Conservation (phyloP, 2,888 invertebrate species). For the Cartodere bifasciata region DNA sequence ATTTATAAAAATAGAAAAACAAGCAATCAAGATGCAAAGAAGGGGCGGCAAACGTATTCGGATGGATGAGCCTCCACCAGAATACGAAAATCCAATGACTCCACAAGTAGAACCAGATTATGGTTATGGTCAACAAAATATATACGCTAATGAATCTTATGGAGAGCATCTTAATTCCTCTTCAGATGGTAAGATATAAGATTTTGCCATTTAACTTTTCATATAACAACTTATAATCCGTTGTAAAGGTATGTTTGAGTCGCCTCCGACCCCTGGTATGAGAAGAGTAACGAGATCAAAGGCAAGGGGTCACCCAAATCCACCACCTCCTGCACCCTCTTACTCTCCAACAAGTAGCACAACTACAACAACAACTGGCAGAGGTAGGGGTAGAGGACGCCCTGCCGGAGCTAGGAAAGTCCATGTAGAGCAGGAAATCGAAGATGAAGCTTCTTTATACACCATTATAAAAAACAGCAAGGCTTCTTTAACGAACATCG, state of each 20-base stretch:
- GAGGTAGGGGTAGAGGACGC: constrained; percentile 38
- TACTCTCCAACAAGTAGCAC: constrained; percentile 31
- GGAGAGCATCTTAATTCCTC: constrained; percentile 28
- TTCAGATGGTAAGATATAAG: too few relatives aligned
- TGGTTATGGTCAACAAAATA: constrained; percentile 30
- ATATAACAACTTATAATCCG: too few relatives aligned
- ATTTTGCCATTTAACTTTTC: too few relatives aligned
- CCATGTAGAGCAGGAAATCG: constrained; percentile 39
- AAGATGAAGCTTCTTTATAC: constrained; percentile 77
- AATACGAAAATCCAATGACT: constrained; percentile 63
- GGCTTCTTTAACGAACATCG: constrained; percentile 71
- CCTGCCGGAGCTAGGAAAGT: constrained; percentile 42
- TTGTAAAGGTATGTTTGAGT: constrained; percentile 37
- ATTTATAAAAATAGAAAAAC: not conserved
- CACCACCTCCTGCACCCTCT: constrained; percentile 31
- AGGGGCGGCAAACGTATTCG: constrained; percentile 82
- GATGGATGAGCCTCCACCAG: constrained; percentile 83
- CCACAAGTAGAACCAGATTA: constrained; percentile 41
- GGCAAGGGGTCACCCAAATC: constrained; percentile 31
- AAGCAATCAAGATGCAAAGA: constrained; percentile 52
- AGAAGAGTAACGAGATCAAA: constrained; percentile 55
- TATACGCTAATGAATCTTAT: constrained; percentile 27
- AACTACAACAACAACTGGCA: constrained; percentile 26
- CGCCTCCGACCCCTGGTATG: constrained; percentile 46
- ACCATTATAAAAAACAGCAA: constrained; percentile 73